Evolutionary conservation across 2,888 invertebrate genomes (phyloP), one percentile per base, ranked within the genome.

Genomic region (Caenorhabditis plicata): DNA sequence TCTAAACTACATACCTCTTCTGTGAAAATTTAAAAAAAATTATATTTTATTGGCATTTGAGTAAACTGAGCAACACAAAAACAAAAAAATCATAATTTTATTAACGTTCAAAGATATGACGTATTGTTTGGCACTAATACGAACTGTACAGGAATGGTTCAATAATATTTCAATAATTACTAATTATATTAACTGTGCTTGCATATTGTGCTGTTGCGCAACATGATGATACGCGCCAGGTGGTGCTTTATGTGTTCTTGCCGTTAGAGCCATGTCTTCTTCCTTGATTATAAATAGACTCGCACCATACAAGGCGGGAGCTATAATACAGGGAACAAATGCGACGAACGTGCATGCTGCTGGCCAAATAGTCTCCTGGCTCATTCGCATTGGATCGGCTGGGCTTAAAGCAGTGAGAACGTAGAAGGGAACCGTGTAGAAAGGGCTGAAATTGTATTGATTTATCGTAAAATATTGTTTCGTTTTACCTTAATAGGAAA

Each of bases 211-310:
- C 23, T 64, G 64, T 15, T 60, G 64, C 4, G 56, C 53, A 8
- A 68, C 65, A 27, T 68, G 68, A 31, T 69, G 69, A 47, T 69
- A 69, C 5, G 62, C 61, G 4, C 62, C 62, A 2, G 64, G 63
- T 1, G 60, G 61, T 1, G 60, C 57, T 22, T 76, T 74, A 35
- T 77, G 76, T 2, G 79, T 77, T 11, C 80, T 44, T 7, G 77
- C 78, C 0, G 75, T 77, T 36, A 80, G 51, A 9, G 77, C 77
- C 76, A 80, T 80, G 60, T 80, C 80, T 51, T 80, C 80, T 49
- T 80, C 80, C 44, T 81, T 80, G 64, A 80, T 81, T 33, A 80
- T 71, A 46, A 78, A 74, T 9, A 80, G 64, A 13, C 70, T 68
- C 11, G 75, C 61, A 8, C 78, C 80, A 60, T 81, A 80, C 25